Conservation (phyloP, 2,797 vertebrate species). For the Chaetophractus vellerosus region DNA sequence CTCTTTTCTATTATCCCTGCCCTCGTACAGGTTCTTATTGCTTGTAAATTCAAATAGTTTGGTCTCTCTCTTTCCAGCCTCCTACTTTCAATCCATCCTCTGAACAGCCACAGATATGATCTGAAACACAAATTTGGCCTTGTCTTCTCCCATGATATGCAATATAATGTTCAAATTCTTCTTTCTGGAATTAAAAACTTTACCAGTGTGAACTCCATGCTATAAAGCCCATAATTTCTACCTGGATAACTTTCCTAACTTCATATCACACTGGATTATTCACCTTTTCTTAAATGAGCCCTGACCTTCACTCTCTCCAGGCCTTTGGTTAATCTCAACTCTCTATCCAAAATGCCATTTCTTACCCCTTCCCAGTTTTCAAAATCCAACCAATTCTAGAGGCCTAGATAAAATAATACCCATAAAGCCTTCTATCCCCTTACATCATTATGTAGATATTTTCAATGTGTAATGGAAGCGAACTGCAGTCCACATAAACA, state of each 20-base stretch:
- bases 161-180: not conserved
- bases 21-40: rapidly evolving
- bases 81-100: not conserved
- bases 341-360: not conserved
- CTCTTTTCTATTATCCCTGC: not conserved
- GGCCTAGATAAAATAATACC: not conserved
- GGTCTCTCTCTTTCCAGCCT: not conserved
- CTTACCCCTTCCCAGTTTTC: not conserved
- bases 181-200: not conserved
- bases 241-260: not conserved
- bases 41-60: not conserved
- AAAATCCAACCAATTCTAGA: slow-evolving; percentile 13
- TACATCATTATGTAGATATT: not conserved
- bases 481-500: slow-evolving; percentile 35
- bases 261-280: not conserved
- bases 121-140: not conserved
- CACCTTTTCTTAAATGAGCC: not conserved
- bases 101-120: not conserved
- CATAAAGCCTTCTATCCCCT: not conserved
- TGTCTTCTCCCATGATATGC: not conserved
- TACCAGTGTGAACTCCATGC: not conserved
- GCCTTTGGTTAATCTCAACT: not conserved
- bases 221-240: not conserved
- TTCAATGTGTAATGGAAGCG: not conserved
- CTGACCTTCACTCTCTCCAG: not conserved